Percentiles rank a stretch among this genome's conserved stretches.
phyloP scores from a whole-genome alignment of 2,888 invertebrate species.

The Keiferia lycopersicella region DNA sequence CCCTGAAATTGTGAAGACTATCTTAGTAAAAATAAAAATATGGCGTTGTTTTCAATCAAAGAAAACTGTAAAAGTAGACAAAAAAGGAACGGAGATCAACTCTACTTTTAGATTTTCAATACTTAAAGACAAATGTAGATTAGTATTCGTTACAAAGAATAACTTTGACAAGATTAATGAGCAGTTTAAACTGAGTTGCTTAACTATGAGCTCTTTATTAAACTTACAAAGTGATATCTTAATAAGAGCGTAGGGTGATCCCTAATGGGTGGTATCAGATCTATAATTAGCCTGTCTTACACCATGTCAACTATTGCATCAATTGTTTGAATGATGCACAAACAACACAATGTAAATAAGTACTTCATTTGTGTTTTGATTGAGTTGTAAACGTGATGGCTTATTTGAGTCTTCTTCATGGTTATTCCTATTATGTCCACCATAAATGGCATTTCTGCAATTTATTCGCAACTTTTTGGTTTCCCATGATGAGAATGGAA shows the following conservation, averaged over 20 bases:
- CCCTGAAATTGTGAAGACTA: no score
- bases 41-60: no score
- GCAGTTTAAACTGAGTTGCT: not conserved
- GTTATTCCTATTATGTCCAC: slow-evolving; percentile 13
- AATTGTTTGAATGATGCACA: not conserved
- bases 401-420: not conserved
- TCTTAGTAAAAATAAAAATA: no score
- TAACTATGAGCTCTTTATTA: not conserved
- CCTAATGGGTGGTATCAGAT: not conserved
- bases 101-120: not conserved
- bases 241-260: slow-evolving; percentile 9
- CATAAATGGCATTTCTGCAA: slow-evolving; percentile 9
- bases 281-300: not conserved
- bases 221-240: slow-evolving; percentile 4
- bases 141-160: no score
- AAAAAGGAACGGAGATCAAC: no score
- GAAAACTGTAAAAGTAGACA: no score
- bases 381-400: slow-evolving; percentile 16
- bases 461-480: slow-evolving; percentile 12
- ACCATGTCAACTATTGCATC: slow-evolving; percentile 1
- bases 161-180: not conserved
- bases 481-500: slow-evolving; percentile 14
- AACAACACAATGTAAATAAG: not conserved
- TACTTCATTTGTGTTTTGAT: slow-evolving; percentile 1
- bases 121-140: not conserved